Evolutionary conservation across 2,888 invertebrate genomes (phyloP).

Genomic region (Lithophane socia): DNA sequence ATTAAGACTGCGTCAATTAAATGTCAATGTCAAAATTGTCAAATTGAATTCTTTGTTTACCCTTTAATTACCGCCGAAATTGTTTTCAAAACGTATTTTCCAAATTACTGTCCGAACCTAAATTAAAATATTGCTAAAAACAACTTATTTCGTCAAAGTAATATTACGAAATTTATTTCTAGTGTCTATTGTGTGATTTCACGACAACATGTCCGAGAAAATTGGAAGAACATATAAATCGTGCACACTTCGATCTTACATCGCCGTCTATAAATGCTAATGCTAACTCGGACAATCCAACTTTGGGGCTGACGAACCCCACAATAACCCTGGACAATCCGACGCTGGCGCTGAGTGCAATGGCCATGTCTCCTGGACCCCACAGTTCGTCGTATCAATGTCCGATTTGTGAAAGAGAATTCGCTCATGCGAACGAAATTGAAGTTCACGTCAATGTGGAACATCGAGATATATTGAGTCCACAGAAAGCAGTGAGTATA

Average conservation of each 20-base stretch:
- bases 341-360: conserved; percentile 77
- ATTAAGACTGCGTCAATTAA: conserved; percentile 3
- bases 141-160: not conserved
- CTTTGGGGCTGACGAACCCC: conserved; percentile 78
- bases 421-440: conserved; percentile 94
- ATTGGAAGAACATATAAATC: conserved; percentile 95
- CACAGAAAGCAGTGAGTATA: conserved; percentile 85
- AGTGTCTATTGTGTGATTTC: conserved; percentile 95
- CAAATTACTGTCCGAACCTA: conserved; percentile 22
- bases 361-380: conserved; percentile 87
- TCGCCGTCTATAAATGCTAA: conserved; percentile 92
- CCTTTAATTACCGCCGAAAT: conserved; percentile 41
- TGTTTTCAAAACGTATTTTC: conserved; percentile 39
- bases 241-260: conserved; percentile 95
- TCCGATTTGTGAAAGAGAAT: conserved; percentile 94
- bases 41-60: conserved; percentile 29
- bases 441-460: conserved; percentile 96
- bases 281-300: conserved; percentile 80
- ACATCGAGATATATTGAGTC: conserved; percentile 95
- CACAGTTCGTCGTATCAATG: conserved; percentile 92
- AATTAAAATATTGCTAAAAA: conserved; percentile 32
- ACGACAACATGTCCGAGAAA: conserved; percentile 93
- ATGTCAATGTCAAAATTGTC: conserved; percentile 39
- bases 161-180: conserved; percentile 68
- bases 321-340: conserved; percentile 82